Percentiles rank a stretch among this genome's conserved stretches.
Evolutionary conservation across 1,140 invertebrate species (phyloP).

Genomic region (Chrysomallon squamiferum): DNA sequence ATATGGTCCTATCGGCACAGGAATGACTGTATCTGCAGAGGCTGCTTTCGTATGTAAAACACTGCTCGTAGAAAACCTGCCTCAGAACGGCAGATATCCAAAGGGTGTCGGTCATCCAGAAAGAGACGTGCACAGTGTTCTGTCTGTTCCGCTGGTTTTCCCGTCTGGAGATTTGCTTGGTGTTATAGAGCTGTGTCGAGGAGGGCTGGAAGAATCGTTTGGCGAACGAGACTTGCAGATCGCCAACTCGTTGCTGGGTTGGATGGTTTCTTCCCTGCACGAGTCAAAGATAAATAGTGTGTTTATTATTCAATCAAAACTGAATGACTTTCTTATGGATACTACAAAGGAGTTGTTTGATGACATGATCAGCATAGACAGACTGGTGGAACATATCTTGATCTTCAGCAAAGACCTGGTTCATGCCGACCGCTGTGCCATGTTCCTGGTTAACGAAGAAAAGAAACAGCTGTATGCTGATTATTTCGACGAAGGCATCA

Average conservation of each 20-base stretch:
- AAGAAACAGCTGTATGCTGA: conserved; percentile 77
- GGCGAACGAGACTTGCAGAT: conserved; percentile 21
- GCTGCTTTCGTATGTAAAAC: conserved; percentile 26
- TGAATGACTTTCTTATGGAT: conserved; percentile 74
- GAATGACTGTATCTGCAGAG: conserved; percentile 39
- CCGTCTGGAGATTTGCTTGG: conserved; percentile 23
- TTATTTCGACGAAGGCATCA: conserved; percentile 75
- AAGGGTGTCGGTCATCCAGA: conserved; percentile 28
- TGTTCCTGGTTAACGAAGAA: conserved; percentile 76
- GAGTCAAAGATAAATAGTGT: conserved; percentile 19
- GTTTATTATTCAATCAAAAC: conserved; percentile 33
- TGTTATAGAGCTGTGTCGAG: conserved; percentile 31
- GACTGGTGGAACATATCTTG: conserved; percentile 78
- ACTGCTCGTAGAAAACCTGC: conserved; percentile 23
- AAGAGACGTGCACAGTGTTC: conserved; percentile 21
- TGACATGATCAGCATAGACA: conserved; percentile 82
- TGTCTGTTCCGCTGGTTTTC: conserved; percentile 33
- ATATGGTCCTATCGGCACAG: conserved; percentile 32
- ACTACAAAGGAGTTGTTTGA: conserved; percentile 73
- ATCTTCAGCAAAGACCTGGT: conserved; percentile 76
- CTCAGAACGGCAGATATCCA: conserved; percentile 32
- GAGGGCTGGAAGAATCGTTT: conserved; percentile 22
- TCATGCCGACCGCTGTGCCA: conserved; percentile 77
- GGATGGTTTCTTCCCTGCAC: conserved; percentile 33
- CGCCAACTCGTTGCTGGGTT: conserved; percentile 24